Conservation (phyloP, 2,888 invertebrate species). For the Pandemis heparana region DNA sequence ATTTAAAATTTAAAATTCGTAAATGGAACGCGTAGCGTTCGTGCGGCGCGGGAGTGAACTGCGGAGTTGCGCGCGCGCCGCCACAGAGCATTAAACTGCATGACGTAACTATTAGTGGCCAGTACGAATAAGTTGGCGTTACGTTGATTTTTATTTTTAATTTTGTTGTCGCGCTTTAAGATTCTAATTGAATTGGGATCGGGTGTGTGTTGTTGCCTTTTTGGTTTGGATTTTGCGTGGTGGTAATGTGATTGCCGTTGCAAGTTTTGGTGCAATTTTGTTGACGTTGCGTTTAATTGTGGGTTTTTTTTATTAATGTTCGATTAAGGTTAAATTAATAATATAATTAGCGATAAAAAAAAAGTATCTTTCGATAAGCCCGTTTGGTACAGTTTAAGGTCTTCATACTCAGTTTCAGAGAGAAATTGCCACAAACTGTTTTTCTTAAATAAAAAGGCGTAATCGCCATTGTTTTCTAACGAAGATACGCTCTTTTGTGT, state of each 20-base stretch:
- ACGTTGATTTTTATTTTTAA: not conserved
- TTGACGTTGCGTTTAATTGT: not conserved
- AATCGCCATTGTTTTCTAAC: no score
- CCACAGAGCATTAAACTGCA: constrained; percentile 34
- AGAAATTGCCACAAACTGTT: no score
- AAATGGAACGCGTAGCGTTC: constrained; percentile 28
- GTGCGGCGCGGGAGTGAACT: constrained; percentile 33
- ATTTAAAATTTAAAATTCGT: constrained; percentile 12
- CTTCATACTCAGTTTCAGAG: no score
- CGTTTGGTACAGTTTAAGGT: no score
- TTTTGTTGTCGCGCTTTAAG: not conserved
- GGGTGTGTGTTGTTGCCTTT: not conserved
- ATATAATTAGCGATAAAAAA: no score
- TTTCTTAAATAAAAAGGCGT: no score
- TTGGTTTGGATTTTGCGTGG: not conserved
- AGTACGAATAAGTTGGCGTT: not conserved
- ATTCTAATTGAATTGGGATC: not conserved
- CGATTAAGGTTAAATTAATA: no score
- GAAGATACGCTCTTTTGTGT: no score
- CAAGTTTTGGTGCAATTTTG: constrained; percentile 1
- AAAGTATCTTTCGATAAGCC: no score
- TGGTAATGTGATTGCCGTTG: not conserved
- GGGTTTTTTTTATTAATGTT: not conserved
- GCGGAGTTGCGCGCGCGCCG: constrained; percentile 32
- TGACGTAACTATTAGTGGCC: constrained; percentile 21